Conservation (phyloP, 2,797 vertebrate species). For the Urocyon cinereoargenteus region DNA sequence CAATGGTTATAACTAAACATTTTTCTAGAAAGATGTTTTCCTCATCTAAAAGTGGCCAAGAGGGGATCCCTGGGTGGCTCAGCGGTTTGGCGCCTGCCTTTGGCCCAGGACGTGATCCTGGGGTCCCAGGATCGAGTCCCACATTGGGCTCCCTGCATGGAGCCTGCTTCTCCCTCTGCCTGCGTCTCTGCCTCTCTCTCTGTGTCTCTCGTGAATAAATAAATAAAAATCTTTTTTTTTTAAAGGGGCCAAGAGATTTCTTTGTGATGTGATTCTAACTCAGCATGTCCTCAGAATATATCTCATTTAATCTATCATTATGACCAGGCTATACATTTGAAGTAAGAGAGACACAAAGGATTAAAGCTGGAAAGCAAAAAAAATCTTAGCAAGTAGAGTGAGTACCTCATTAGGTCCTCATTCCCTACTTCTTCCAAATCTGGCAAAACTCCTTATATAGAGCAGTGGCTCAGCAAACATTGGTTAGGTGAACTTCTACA, state of each 20-base stretch:
- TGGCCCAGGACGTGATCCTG: too few species aligned
- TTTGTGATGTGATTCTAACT: conserved; percentile 38
- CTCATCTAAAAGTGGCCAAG: background rate
- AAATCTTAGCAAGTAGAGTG: background rate
- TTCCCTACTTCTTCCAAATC: background rate
- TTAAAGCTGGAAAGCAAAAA: conserved; percentile 61
- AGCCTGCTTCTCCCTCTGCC: too few species aligned
- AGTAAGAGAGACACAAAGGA: conserved; percentile 14
- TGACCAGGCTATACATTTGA: conserved; percentile 4
- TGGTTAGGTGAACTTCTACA: background rate
- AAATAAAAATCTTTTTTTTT: too few species aligned
- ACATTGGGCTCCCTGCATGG: too few species aligned
- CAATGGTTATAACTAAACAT: background rate
- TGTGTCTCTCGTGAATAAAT: too few species aligned
- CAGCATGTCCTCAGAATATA: background rate
- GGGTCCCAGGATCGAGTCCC: too few species aligned
- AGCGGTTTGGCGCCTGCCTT: too few species aligned
- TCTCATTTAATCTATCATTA: conserved; percentile 43
- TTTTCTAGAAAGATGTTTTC: conserved; percentile 23
- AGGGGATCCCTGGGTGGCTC: too few species aligned
- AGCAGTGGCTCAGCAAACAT: background rate
- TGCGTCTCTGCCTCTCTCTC: too few species aligned
- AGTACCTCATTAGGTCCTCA: background rate
- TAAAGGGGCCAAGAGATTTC: conserved; percentile 46
- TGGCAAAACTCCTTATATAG: background rate